A percentile compares a stretch with the other conserved stretches of the same genome.
phyloP scores from a whole-genome alignment of 2,888 invertebrate species.

The Drosophila birchii region DNA sequence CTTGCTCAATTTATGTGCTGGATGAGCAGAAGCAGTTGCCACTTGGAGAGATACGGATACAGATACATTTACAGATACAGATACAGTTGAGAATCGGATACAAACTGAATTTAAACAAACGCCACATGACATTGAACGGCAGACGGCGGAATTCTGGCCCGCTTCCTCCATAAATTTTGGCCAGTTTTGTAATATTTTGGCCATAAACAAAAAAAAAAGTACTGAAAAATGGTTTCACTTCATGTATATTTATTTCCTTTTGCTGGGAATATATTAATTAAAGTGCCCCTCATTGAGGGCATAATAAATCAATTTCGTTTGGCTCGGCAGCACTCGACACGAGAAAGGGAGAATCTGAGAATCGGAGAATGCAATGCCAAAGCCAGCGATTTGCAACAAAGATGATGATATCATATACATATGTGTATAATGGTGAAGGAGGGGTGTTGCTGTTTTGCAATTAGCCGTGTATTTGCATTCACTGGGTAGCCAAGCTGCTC shows the following conservation, averaged over 20 bases:
- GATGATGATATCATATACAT: conserved; percentile 31
- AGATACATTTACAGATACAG: conserved; percentile 8
- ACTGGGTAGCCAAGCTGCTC: conserved; percentile 40
- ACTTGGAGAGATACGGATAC: conserved; percentile 19
- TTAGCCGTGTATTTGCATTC: conserved; percentile 59
- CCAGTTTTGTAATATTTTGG: conserved; percentile 67
- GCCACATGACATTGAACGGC: conserved; percentile 70
- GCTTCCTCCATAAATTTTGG: conserved; percentile 73
- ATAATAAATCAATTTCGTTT: conserved; percentile 62
- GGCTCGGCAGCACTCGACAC: conserved; percentile 14
- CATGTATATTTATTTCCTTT: conserved; percentile 29
- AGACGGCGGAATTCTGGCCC: conserved; percentile 46
- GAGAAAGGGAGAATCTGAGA: conserved; percentile 27
- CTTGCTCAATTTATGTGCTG: conserved; percentile 59
- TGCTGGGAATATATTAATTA: conserved; percentile 50
- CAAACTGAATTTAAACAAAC: conserved; percentile 66
- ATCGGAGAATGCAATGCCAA: conserved; percentile 31
- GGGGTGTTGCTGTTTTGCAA: conserved; percentile 50
- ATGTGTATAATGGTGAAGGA: not conserved
- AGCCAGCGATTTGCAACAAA: conserved; percentile 44
- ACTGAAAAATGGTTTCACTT: conserved; percentile 43
- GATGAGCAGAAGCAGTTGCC: conserved; percentile 26
- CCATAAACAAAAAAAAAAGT: conserved; percentile 46
- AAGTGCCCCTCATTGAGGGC: conserved; percentile 45
- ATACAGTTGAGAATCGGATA: conserved; percentile 18